These are phyloP conservation scores for Vulpes ferrilata DNA, from an alignment of 2,113 vertebrate genomes.

Conservation along the genomic window DNA sequence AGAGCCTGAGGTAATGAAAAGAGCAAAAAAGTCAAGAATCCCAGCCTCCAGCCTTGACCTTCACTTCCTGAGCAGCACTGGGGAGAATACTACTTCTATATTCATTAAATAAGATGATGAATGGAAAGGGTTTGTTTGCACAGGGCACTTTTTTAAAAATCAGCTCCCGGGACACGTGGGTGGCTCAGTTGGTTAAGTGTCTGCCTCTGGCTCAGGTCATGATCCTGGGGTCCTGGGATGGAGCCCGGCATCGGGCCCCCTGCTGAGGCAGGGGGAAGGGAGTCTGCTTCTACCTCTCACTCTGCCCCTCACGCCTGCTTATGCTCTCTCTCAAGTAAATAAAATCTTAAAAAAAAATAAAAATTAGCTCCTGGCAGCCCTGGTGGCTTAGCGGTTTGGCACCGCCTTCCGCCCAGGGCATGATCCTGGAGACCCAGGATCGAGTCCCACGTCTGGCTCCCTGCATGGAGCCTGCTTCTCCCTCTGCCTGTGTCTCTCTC, in stretches of 20 bases:
- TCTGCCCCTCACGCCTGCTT: background rate
- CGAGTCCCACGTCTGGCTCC: too few species aligned
- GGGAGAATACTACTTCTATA: background rate
- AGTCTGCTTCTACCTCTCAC: background rate
- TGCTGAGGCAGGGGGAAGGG: background rate
- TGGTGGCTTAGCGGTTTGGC: too few species aligned
- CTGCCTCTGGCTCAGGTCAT: background rate
- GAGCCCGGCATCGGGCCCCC: background rate
- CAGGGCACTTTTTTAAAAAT: background rate
- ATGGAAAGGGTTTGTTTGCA: background rate
- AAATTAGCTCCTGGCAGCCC: too few species aligned
- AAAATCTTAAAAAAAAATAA: background rate
- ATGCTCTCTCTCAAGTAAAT: background rate
- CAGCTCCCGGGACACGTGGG: background rate
- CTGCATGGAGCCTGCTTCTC: too few species aligned
- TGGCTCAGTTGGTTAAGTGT: background rate
- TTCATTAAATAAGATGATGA: background rate
- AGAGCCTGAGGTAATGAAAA: background rate
- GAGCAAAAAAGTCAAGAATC: background rate
- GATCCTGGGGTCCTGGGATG: background rate
- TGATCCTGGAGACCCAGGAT: too few species aligned
- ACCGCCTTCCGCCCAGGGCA: too few species aligned
- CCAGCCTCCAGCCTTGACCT: background rate
- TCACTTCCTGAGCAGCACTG: background rate
- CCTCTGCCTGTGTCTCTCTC: too few species aligned